A percentile compares a stretch with the other conserved stretches of the same genome.
phyloP scores from a whole-genome alignment of 2,797 vertebrate genomes.

The Lindbergichthys nudifrons region DNA sequence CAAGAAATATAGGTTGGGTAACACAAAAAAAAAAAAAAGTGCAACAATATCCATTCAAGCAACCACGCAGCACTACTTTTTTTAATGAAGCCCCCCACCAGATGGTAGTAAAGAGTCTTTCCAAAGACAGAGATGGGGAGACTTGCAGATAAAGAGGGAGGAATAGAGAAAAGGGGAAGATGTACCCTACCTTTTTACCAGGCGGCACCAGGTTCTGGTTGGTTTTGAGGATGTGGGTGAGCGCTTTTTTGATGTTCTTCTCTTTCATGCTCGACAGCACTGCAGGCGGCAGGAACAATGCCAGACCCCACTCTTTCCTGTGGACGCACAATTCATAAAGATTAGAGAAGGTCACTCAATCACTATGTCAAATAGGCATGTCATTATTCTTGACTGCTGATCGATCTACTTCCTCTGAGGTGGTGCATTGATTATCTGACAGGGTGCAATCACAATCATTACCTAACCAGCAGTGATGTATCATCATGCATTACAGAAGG shows the following conservation, averaged over 20 bases:
- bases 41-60: conserved; percentile 14
- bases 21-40: not conserved
- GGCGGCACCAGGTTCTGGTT: conserved; percentile 99
- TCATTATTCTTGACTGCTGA: conserved; percentile 36
- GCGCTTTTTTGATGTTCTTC: conserved; percentile 99
- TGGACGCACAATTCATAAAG: conserved; percentile 54
- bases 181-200: conserved; percentile 94
- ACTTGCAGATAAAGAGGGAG: not conserved
- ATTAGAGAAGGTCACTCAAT: conserved; percentile 32
- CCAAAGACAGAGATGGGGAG: conserved; percentile 5
- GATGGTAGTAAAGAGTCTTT: conserved; percentile 64
- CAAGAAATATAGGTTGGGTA: conserved; percentile 6
- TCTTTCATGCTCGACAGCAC: conserved; percentile 99
- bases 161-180: not conserved
- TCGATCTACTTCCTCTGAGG: conserved; percentile 38
- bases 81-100: conserved; percentile 57
- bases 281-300: conserved; percentile 95
- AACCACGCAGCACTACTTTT: not conserved
- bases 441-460: conserved; percentile 36
- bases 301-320: conserved; percentile 99
- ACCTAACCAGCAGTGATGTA: conserved; percentile 22
- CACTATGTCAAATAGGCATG: conserved; percentile 31
- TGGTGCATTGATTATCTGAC: conserved; percentile 33
- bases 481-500: conserved; percentile 16
- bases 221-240: conserved; percentile 98